Evolutionary conservation across 2,888 invertebrate genomes (phyloP), one percentile per base, ranked within the genome.

Genomic region (Cyclophora punctaria): DNA sequence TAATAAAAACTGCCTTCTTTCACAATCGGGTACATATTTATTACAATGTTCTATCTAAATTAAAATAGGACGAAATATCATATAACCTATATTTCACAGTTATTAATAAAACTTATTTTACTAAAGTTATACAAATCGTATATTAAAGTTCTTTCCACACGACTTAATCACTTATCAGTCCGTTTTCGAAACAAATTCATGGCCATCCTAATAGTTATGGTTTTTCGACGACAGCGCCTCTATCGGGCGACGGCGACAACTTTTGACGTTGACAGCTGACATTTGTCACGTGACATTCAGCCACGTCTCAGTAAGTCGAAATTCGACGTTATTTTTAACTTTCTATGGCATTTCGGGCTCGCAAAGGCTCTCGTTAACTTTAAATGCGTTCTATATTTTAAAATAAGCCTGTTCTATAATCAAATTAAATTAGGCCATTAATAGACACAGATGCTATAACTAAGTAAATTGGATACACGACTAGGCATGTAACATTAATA

Each of bases 111-210:
- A 4, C 44, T 44, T 34, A 44, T 4, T 34, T 33, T 5, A 34
- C 34, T 20, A 20, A 20, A 20, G 34, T 34, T 33, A 44, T 5
- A 43, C 20, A 7, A 7, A 7, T 7, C 34, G 20, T 44, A 44
- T 20, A 44, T 34, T 3, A 33, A 44, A 7, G 20, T 33, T 20
- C 20, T 20, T 20, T 7, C 20, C 3, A 7, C 44, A 44, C 44
- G 34, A 44, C 33, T 44, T 44, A 80, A 73, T 64, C 74, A 69
- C 69, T 73, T 80, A 73, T 85, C 85, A 85, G 85, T 84, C 84
- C 78, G 79, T 82, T 74, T 75, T 80, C 80, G 82, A 80, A 80
- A 37, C 80, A 77, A 73, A 69, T 73, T 70, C 37, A 37, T 33
- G 44, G 44, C 44, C 34, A 44, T 44, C 6, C 5, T 5, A 37